phyloP scores from a whole-genome alignment of 2,113 vertebrate genomes.

The Calidris pugnax region DNA sequence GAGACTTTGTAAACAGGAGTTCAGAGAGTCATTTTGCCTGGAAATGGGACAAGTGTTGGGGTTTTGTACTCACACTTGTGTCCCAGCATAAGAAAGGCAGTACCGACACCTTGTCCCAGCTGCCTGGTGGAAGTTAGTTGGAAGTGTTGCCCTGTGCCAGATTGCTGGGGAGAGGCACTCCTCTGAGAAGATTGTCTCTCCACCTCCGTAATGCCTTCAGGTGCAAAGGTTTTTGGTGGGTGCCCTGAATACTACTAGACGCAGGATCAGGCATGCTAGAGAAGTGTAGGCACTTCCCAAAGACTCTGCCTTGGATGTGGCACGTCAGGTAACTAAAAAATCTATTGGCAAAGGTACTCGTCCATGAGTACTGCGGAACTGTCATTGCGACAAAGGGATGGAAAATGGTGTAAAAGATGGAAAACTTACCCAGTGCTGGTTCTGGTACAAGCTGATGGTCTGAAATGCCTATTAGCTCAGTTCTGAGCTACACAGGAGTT shows the following conservation, averaged over 20 bases:
- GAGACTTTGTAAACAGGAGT: neutral
- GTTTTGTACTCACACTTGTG: neutral
- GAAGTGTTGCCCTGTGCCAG: neutral
- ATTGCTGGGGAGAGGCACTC: neutral
- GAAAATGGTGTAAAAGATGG: neutral
- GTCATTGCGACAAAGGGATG: neutral
- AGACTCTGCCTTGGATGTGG: neutral
- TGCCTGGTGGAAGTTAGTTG: neutral
- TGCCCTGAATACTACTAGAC: neutral
- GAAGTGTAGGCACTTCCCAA: neutral
- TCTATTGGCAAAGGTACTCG: neutral
- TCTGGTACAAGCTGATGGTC: neutral
- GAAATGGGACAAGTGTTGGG: neutral
- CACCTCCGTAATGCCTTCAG: neutral
- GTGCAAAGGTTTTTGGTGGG: neutral
- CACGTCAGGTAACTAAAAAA: rapidly evolving
- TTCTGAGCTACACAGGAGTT: neutral
- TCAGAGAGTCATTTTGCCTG: neutral
- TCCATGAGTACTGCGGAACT: neutral
- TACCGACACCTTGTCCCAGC: neutral
- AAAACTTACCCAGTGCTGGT: neutral
- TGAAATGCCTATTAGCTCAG: neutral
- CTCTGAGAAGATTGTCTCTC: neutral
- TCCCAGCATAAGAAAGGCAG: neutral
- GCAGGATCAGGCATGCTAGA: neutral